Evolutionary conservation across 2,113 vertebrate species (phyloP).

Genomic region (Phalacrocorax brasilianus): DNA sequence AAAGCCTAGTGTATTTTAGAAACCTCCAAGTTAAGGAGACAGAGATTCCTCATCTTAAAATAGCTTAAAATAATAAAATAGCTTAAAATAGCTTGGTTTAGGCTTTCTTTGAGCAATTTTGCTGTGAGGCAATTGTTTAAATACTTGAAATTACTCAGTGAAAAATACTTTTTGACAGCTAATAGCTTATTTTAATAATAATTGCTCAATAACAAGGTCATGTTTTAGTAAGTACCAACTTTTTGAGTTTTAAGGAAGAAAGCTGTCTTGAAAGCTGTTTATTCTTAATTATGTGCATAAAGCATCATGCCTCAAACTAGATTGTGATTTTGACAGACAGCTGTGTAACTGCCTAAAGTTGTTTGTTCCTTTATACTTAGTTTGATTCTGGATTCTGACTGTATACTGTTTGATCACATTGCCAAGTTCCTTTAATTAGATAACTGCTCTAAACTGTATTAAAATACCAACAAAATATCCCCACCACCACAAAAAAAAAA

Average conservation of each 20-base stretch:
- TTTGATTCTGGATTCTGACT: neutral
- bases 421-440: neutral
- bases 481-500: neutral
- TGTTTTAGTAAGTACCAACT: neutral
- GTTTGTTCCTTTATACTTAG: neutral
- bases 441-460: neutral
- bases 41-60: neutral
- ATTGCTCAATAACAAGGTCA: neutral
- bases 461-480: neutral
- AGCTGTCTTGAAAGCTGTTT: neutral
- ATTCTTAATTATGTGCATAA: slow-evolving; percentile 5
- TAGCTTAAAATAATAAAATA: neutral
- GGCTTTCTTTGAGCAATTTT: neutral
- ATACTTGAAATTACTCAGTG: neutral
- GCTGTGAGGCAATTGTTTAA: neutral
- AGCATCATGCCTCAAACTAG: neutral
- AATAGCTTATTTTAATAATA: slow-evolving; percentile 6
- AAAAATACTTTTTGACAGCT: slow-evolving; percentile 20
- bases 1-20: neutral
- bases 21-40: neutral
- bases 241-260: slow-evolving; percentile 5
- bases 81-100: neutral
- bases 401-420: neutral
- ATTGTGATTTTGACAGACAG: neutral
- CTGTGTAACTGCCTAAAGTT: neutral